Base-by-base conservation (phyloP, 1,140 invertebrate species). In the Drosophila guanche region DNA sequence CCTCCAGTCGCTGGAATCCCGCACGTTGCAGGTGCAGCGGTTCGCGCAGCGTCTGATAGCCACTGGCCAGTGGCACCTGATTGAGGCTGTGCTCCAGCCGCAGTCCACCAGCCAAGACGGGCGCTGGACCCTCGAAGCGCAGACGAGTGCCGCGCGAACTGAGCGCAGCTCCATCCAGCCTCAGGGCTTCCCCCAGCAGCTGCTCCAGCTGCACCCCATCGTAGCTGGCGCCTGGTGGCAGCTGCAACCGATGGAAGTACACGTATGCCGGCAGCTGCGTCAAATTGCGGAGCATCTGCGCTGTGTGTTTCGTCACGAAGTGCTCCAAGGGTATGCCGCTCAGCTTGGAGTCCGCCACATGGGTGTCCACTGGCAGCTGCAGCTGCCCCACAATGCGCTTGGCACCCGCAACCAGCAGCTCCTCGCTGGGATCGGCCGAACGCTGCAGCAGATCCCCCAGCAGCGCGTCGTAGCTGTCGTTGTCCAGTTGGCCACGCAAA, bases 221-320 rank as follows among this genome's bases (percentile, higher is more conserved):
- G 37, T 84, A 92, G 33, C 45, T 12, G 7, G 90, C 92, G 22
- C 22, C 47, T 5, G 42, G 10, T 5, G 62, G 59, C 1, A 92
- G 40, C 2, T 67, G 37, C 7, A 93, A 46, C 29, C 90, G 71
- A 40, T 92, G 74, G 41, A 93, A 91, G 50, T 79, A 90, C 4
- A 93, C 83, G 66, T 91, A 85, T 3, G 92, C 93, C 3, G 70
- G 66, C 1, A 93, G 41, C 7, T 66, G 67, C 4, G 69, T 68
- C 0, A 92, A 33, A 40, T 91, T 56, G 1, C 54, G 12, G 1
- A 93, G 58, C 0, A 66, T 62, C 79, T 93, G 92, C 3, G 85
- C 69, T 0, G 90, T 90, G 48, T 92, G 89, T 67, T 88, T 90
- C 5, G 92, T 92, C 3, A 93, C 70, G 63, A 93, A 91, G 1